These are phyloP conservation scores for Bombus confusus DNA, from an alignment of 1,140 invertebrate species.

Conservation along the genomic window DNA sequence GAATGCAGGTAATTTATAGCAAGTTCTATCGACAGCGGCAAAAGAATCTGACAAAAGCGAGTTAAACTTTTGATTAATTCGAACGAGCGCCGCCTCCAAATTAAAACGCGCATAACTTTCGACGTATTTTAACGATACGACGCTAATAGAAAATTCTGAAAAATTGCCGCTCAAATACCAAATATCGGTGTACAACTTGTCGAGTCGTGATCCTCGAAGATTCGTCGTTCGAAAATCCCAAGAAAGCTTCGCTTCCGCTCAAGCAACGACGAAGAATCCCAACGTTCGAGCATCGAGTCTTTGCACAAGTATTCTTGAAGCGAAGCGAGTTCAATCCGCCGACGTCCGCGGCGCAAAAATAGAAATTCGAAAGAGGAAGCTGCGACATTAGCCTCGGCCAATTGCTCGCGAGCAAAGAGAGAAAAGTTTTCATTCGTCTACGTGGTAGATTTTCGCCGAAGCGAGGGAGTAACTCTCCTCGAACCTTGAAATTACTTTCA, in stretches of 20 bases:
- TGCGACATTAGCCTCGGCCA: background rate
- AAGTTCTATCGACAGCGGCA: too few species aligned
- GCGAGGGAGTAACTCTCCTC: slow-evolving; percentile 2
- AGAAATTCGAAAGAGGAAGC: slow-evolving; percentile 12
- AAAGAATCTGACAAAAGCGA: too few species aligned
- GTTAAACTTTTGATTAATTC: too few species aligned
- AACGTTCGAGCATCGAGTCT: background rate
- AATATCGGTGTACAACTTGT: background rate
- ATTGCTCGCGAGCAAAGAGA: slow-evolving; percentile 3
- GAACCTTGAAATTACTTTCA: slow-evolving; percentile 51
- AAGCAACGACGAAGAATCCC: background rate
- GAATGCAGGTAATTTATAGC: too few species aligned
- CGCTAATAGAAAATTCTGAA: background rate
- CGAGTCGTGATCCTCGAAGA: background rate
- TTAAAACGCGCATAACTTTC: too few species aligned
- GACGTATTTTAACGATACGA: too few species aligned
- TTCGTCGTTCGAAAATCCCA: background rate
- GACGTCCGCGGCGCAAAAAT: background rate
- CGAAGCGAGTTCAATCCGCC: background rate
- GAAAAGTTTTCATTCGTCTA: background rate
- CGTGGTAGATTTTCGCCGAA: background rate
- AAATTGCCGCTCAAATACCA: background rate
- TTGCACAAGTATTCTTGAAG: background rate
- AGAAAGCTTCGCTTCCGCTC: background rate
- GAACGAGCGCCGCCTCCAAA: too few species aligned